These are phyloP conservation scores for Pangasius sanitwongsei DNA, from an alignment of 2,797 vertebrate species.

Conservation along the genomic window DNA sequence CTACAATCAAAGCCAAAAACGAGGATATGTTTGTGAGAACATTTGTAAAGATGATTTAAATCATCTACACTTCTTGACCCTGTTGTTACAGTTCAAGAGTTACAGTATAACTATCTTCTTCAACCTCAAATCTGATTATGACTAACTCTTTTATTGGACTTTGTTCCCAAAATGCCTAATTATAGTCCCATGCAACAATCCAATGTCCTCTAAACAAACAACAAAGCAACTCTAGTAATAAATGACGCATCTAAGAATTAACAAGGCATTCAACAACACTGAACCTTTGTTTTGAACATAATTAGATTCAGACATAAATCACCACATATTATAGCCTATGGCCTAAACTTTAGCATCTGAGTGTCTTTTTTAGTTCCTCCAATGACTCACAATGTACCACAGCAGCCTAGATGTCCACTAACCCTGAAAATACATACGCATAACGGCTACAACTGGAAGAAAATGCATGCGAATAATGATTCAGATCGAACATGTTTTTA, in stretches of 20 bases:
- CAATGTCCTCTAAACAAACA: neutral
- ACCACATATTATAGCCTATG: neutral
- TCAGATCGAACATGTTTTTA: slow-evolving; percentile 15
- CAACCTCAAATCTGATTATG: neutral
- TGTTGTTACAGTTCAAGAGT: neutral
- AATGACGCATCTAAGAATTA: slow-evolving; percentile 7
- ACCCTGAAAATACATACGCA: neutral
- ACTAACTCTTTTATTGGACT: neutral
- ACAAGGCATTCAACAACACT: neutral
- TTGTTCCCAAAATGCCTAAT: neutral
- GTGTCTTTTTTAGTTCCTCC: neutral
- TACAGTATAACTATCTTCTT: neutral
- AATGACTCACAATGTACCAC: neutral
- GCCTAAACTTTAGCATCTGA: neutral
- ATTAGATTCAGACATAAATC: neutral
- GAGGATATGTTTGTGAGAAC: neutral
- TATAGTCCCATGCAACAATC: neutral
- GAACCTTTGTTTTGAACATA: neutral
- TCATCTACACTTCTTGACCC: neutral
- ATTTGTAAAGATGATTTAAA: neutral
- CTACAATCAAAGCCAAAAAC: neutral
- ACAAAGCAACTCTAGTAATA: slow-evolving; percentile 6
- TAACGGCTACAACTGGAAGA: neutral
- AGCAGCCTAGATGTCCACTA: neutral
- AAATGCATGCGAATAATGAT: neutral